These are phyloP conservation scores for Halcyon senegalensis DNA, from an alignment of 2,113 vertebrate genomes.

Conservation along the genomic window DNA sequence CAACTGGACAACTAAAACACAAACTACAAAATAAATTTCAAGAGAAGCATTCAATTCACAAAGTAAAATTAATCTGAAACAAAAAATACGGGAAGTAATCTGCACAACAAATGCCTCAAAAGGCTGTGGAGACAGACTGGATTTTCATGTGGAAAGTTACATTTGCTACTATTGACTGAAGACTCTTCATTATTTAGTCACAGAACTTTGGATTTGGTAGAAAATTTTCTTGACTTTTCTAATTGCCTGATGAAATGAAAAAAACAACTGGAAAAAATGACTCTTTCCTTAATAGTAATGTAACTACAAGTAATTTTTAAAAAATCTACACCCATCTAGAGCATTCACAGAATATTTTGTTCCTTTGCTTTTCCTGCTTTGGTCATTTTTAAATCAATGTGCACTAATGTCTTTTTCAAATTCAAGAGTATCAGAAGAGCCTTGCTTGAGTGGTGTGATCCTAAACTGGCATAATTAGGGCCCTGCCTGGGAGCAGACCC, in stretches of 20 bases:
- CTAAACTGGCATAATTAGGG: slow-evolving; percentile 40
- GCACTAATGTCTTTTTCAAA: slow-evolving; percentile 9
- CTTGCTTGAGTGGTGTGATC: not conserved
- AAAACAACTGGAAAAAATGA: not conserved
- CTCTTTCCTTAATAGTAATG: not conserved
- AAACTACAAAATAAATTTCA: not conserved
- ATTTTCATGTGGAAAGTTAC: not conserved
- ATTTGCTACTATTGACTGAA: not conserved
- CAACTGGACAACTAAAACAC: not conserved
- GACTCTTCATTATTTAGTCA: not conserved
- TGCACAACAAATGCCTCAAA: not conserved
- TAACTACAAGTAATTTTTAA: not conserved
- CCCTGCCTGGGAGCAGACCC: slow-evolving; percentile 32
- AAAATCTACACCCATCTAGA: not conserved
- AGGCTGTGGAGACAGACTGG: not conserved
- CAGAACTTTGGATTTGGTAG: not conserved
- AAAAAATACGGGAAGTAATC: not conserved
- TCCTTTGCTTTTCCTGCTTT: not conserved
- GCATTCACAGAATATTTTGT: not conserved
- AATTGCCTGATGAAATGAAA: slow-evolving; percentile 33
- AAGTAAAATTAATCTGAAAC: not conserved
- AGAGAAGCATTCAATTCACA: not conserved
- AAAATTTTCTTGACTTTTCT: not conserved
- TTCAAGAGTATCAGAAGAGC: slow-evolving; percentile 35
- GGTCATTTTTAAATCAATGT: not conserved